Evolutionary conservation across 2,113 vertebrate species (phyloP).

Genomic region (Calyptomena viridis): DNA sequence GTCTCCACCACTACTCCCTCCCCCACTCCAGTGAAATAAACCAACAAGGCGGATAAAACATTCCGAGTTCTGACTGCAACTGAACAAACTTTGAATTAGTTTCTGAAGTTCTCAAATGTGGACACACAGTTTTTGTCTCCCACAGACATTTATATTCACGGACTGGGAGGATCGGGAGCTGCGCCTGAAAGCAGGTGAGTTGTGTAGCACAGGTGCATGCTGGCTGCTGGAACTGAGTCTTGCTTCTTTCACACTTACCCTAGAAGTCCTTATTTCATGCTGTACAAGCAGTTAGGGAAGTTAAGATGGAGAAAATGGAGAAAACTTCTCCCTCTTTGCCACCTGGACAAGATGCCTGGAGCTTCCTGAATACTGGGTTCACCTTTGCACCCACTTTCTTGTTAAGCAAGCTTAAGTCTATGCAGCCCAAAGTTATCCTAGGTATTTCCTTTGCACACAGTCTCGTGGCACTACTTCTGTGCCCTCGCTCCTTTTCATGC

Average conservation of each 20-base stretch:
- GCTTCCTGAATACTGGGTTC: neutral
- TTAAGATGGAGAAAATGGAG: neutral
- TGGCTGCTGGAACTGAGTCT: neutral
- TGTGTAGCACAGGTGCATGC: neutral
- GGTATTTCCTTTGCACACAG: neutral
- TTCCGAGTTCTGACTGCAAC: neutral
- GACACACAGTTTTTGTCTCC: neutral
- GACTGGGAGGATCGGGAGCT: constrained; percentile 91
- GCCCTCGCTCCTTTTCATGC: neutral
- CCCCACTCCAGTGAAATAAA: neutral
- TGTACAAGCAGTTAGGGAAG: neutral
- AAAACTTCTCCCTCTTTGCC: neutral
- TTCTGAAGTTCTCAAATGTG: neutral
- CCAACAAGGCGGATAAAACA: neutral
- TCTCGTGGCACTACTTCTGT: neutral
- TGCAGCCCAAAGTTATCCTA: neutral
- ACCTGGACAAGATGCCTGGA: neutral
- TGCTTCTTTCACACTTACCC: neutral
- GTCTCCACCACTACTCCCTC: neutral
- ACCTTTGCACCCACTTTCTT: neutral
- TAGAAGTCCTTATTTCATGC: neutral
- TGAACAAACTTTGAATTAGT: neutral
- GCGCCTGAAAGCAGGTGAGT: constrained; percentile 79
- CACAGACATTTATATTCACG: constrained; percentile 93
- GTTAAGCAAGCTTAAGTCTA: neutral